Percentiles rank a stretch among this genome's conserved stretches.
Conservation (phyloP, 2,888 invertebrate genomes). For the Buathra laborator region DNA sequence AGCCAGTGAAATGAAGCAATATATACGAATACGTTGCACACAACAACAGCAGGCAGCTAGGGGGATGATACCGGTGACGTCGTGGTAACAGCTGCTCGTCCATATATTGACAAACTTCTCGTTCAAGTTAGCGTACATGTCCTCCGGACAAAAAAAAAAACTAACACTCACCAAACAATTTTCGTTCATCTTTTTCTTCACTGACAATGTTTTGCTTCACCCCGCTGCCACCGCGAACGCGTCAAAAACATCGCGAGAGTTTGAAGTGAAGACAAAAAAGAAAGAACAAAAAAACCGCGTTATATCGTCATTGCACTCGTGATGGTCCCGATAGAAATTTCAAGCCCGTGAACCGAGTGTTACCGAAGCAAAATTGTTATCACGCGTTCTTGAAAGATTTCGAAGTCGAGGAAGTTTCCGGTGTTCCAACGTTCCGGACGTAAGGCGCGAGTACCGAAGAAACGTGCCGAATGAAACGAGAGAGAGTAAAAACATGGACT, state of each 20-base stretch:
- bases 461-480: not conserved
- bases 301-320: slow-evolving; percentile 1
- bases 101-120: slow-evolving; percentile 78
- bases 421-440: not conserved
- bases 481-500: slow-evolving; percentile 53
- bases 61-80: not conserved
- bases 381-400: slow-evolving; percentile 60
- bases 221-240: not conserved
- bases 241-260: not conserved
- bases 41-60: not conserved
- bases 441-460: not conserved
- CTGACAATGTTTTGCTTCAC: slow-evolving; percentile 4
- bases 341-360: slow-evolving; percentile 36
- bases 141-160: slow-evolving; percentile 2
- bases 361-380: slow-evolving; percentile 57
- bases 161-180: slow-evolving; percentile 12
- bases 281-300: slow-evolving; percentile 35
- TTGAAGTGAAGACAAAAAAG: slow-evolving; percentile 6
- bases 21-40: not conserved
- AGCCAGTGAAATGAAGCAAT: slow-evolving; percentile 45
- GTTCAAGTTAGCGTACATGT: slow-evolving; percentile 11
- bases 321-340: slow-evolving; percentile 51
- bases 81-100: slow-evolving; percentile 75
- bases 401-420: not conserved
- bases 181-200: slow-evolving; percentile 2